phyloP scores from a whole-genome alignment of 2,113 vertebrate genomes.

The Amblyornis subalaris region DNA sequence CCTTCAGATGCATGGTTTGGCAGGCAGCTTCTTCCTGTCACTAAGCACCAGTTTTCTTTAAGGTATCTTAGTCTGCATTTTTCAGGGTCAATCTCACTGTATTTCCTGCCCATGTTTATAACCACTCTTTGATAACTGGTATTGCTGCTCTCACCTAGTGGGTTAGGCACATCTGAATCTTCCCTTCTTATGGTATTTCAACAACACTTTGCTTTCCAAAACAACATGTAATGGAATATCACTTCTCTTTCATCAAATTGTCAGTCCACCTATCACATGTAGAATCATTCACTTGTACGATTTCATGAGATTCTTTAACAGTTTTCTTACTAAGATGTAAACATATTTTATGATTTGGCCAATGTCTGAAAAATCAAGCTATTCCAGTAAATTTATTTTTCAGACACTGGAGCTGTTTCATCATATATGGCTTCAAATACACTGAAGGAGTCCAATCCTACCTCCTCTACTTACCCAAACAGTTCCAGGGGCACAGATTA shows the following conservation, averaged over 20 bases:
- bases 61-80: neutral
- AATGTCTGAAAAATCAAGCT: neutral
- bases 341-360: neutral
- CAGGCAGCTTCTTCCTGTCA: neutral
- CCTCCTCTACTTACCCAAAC: neutral
- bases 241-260: neutral
- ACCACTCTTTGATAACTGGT: neutral
- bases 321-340: neutral
- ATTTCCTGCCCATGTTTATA: neutral
- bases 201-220: neutral
- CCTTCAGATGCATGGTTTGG: neutral
- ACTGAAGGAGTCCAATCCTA: neutral
- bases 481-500: neutral
- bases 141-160: neutral
- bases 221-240: neutral
- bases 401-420: neutral
- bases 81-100: neutral
- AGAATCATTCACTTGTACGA: neutral
- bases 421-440: fast-evolving
- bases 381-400: neutral
- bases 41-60: neutral
- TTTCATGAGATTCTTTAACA: neutral
- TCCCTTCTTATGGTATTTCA: neutral
- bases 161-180: neutral
- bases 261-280: neutral